These are phyloP conservation scores for Phalangium opilio DNA, from an alignment of 2,888 invertebrate species.

Conservation along the genomic window DNA sequence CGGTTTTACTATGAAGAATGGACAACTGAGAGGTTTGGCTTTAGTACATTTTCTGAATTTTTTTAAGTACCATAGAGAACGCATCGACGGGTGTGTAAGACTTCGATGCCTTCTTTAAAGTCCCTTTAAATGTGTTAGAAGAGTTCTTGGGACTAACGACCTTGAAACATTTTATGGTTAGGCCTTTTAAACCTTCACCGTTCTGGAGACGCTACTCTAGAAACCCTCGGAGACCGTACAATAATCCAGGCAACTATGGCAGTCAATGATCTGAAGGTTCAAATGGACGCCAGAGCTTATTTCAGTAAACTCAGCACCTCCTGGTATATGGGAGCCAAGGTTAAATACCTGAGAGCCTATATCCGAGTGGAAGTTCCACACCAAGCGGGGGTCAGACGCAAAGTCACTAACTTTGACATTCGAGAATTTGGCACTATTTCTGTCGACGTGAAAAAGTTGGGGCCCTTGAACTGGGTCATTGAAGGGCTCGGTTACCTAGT, in stretches of 20 bases:
- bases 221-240: neutral
- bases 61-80: no score
- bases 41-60: no score
- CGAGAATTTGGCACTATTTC: neutral
- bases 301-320: neutral
- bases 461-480: neutral
- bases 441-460: neutral
- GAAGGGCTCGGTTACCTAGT: neutral
- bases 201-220: neutral
- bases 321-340: neutral
- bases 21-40: neutral
- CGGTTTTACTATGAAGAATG: neutral
- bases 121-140: no score
- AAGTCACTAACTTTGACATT: neutral
- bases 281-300: neutral
- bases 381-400: neutral
- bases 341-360: neutral
- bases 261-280: neutral
- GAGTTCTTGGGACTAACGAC: no score
- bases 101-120: no score
- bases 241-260: neutral
- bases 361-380: neutral
- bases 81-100: no score
- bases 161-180: no score
- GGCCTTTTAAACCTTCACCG: neutral